These are phyloP conservation scores for Aurelia coerulea DNA, from an alignment of 30 jellyfish, hydroid and myxozoan species.

Conservation along the genomic window DNA sequence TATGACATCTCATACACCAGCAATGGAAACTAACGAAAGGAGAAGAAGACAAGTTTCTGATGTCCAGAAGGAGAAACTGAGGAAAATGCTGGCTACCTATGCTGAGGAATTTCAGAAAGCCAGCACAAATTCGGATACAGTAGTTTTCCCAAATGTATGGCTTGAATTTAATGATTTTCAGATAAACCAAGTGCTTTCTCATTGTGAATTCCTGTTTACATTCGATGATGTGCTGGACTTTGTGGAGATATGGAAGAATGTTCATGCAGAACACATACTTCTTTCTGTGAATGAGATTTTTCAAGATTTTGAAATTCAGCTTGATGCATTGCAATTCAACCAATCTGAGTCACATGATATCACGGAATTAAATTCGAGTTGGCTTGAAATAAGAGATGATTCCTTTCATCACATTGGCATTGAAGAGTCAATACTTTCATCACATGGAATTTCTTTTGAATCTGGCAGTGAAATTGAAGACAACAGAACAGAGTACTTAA, in stretches of 20 bases:
- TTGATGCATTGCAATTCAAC: background rate
- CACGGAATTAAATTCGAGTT: background rate
- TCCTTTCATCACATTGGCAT: background rate
- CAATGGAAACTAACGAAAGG: background rate
- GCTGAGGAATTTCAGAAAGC: background rate
- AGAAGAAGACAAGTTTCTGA: background rate
- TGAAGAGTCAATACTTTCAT: constrained; percentile 4
- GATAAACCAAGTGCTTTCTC: constrained; percentile 15
- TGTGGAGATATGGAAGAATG: constrained; percentile 42
- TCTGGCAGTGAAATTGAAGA: constrained; percentile 1
- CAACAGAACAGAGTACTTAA: constrained; percentile 7
- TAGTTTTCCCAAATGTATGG: constrained; percentile 13
- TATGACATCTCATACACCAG: background rate
- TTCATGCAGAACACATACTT: constrained; percentile 23
- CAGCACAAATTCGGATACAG: constrained; percentile 36
- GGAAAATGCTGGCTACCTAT: constrained; percentile 5
- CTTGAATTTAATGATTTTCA: constrained; percentile 41
- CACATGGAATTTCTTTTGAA: background rate
- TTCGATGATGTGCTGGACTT: constrained; percentile 31
- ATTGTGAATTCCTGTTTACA: constrained; percentile 31
- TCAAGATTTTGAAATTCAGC: constrained; percentile 25
- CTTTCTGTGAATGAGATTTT: constrained; percentile 28
- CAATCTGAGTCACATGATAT: background rate
- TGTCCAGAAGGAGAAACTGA: background rate
- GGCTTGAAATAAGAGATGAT: constrained; percentile 10